A percentile compares a stretch with the other conserved stretches of the same genome.
These are phyloP conservation scores for Campoletis sonorensis DNA, from an alignment of 1,140 invertebrate species.

Conservation along the genomic window DNA sequence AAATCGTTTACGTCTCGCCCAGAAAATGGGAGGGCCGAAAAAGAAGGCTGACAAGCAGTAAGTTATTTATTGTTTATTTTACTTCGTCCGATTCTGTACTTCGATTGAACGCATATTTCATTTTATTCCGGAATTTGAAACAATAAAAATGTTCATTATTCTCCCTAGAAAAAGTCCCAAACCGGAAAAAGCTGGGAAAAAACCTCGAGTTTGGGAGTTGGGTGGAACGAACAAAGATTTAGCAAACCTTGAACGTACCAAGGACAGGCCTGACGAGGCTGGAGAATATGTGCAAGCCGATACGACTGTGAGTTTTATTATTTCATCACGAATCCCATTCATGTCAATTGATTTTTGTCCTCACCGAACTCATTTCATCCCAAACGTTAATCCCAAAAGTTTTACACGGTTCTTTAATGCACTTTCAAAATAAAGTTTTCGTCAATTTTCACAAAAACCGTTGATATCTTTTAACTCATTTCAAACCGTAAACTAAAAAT, in stretches of 20 bases:
- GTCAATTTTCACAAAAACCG: too few relatives aligned
- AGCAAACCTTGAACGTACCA: conserved; percentile 89
- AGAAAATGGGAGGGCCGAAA: conserved; percentile 82
- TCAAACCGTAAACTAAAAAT: too few relatives aligned
- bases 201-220: conserved; percentile 93
- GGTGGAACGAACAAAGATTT: conserved; percentile 88
- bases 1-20: conserved; percentile 84
- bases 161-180: conserved; percentile 81
- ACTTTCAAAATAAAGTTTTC: too few relatives aligned
- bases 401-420: too few relatives aligned
- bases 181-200: conserved; percentile 88
- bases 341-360: background rate
- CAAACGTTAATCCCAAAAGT: too few relatives aligned
- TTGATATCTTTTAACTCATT: too few relatives aligned
- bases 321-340: too few relatives aligned
- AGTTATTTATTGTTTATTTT: conserved; percentile 49
- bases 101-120: conserved; percentile 35
- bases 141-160: conserved; percentile 20
- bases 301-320: conserved; percentile 77
- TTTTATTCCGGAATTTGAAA: background rate
- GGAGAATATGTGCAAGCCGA: conserved; percentile 79
- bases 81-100: background rate
- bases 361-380: too few relatives aligned
- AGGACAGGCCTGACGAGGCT: conserved; percentile 84
- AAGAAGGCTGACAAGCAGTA: conserved; percentile 79